A percentile compares a stretch with the other conserved stretches of the same genome.
These are phyloP conservation scores for Mus caroli DNA, from an alignment of 2,797 vertebrate species.

Conservation along the genomic window DNA sequence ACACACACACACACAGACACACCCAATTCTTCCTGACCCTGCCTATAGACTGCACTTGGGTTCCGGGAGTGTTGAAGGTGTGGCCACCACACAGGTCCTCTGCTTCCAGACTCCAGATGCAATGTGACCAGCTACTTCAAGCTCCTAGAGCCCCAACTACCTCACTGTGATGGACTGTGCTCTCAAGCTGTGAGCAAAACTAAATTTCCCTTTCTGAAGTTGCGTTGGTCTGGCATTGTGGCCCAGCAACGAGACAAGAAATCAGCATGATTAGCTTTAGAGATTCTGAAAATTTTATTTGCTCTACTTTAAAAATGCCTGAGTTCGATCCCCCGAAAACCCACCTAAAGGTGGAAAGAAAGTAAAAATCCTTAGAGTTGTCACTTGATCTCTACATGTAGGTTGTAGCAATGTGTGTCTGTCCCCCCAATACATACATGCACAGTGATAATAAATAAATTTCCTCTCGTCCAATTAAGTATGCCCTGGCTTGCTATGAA, in stretches of 20 bases:
- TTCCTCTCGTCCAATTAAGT: constrained; percentile 7
- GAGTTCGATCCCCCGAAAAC: neutral
- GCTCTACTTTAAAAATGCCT: neutral
- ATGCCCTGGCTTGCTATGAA: neutral
- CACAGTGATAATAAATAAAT: neutral
- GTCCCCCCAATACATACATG: neutral
- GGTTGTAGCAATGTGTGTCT: no score
- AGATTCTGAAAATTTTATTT: neutral
- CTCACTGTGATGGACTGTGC: neutral
- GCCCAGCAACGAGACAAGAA: neutral
- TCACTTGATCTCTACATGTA: neutral
- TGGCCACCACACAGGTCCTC: no score
- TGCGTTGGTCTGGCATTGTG: neutral
- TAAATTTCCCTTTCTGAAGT: neutral
- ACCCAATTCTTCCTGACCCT: no score
- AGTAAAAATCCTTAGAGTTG: neutral
- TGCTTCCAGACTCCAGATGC: neutral
- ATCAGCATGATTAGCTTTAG: neutral
- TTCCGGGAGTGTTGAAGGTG: fast-evolving
- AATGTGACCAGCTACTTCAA: neutral
- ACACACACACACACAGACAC: neutral
- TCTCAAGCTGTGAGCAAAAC: neutral
- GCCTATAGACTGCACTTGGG: neutral
- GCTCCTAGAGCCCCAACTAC: no score
- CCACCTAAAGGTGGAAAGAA: neutral